Evolutionary conservation across 30 jellyfish, hydroid and myxozoan species (phyloP).

Genomic region (Chrysaora quinquecirrha): DNA sequence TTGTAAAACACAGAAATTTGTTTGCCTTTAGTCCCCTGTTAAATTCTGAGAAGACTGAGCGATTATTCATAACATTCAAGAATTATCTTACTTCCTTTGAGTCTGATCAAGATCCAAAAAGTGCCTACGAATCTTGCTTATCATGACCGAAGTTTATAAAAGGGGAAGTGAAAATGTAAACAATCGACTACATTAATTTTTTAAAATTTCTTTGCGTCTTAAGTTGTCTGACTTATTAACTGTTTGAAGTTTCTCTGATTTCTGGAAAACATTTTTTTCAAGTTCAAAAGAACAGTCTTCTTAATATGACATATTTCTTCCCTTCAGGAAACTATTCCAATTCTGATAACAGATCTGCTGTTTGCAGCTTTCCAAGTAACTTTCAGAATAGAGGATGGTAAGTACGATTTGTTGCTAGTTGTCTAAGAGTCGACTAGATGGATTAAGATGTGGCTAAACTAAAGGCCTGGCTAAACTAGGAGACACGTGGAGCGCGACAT

Average conservation of each 20-base stretch:
- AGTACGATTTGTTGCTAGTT: too few relatives aligned
- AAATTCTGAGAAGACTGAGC: background rate
- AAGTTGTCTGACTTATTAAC: too few relatives aligned
- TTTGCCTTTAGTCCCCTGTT: background rate
- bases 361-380: conserved; percentile 27
- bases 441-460: too few relatives aligned
- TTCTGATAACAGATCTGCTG: conserved; percentile 19
- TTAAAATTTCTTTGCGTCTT: too few relatives aligned
- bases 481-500: too few relatives aligned
- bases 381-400: conserved; percentile 11
- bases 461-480: too few relatives aligned
- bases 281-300: background rate
- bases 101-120: background rate
- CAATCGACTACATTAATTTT: too few relatives aligned
- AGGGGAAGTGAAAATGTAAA: background rate
- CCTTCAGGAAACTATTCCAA: background rate
- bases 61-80: background rate
- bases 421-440: too few relatives aligned
- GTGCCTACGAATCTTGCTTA: background rate
- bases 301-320: background rate
- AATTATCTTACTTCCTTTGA: background rate
- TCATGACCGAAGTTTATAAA: conserved; percentile 2
- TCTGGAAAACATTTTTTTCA: background rate
- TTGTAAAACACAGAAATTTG: too few relatives aligned
- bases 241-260: background rate